Evolutionary conservation across 1,140 invertebrate genomes (phyloP), one percentile per base, ranked within the genome.

Genomic region (Drosophila lacteicornis): DNA sequence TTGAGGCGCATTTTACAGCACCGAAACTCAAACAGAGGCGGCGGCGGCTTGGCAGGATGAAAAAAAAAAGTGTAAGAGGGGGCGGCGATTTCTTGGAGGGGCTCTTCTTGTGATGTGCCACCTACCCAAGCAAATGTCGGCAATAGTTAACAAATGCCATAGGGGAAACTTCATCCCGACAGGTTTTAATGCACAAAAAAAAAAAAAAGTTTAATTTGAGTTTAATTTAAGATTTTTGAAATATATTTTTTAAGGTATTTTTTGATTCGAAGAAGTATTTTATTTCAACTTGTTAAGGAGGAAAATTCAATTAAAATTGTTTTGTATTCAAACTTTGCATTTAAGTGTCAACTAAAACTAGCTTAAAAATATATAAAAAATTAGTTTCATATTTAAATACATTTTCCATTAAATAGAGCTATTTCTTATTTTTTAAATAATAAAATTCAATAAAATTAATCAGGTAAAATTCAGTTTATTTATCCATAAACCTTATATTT

Each of bases 1-100:
- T 87, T 83, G 68, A 87, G 84, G 73, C 80, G 84, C 76, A 88
- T 90, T 88, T 90, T 65, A 79, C 77, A 90, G 65, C 67, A 63
- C 62, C 59, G 65, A 87, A 87, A 87, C 84, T 87, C 84, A 87
- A 87, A 87, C 67, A 88, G 17, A 69, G 51, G 13, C 22, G 69
- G 36, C 19, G 61, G 38, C 38, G 55, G 38, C 17, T 62, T 46
- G 40, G 9, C 19, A 0, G 53, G 19, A 40, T 56, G 40, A 62
- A 43, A 46, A 45, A 5, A 12, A 36, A 4, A 8, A 4, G 25
- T 15, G 3, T 8, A 17, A 12, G n/a, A n/a, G 30, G 53, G 17
- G 2, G 3, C 1, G 33, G n/a, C 12, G 53, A 30, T 11, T 57
- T 53, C 25, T 46, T n/a, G 56, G 40, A 42, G 40, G 33, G 17